Evolutionary conservation across 1,140 invertebrate genomes (phyloP), one percentile per base, ranked within the genome.

Genomic region (Druon quercuslanigerum): DNA sequence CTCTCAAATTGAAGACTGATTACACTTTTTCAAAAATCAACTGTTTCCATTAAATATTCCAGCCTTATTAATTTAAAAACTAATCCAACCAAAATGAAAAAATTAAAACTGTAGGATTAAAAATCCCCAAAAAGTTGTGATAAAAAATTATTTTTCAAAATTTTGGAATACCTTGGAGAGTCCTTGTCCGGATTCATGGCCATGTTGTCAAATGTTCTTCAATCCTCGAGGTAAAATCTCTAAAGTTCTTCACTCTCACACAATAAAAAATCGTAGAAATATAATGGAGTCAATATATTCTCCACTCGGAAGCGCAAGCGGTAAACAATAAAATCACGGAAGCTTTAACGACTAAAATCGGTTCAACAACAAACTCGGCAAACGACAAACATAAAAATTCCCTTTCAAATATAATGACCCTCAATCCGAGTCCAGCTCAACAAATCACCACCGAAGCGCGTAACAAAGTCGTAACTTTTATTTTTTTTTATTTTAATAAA

Each of bases 111-210:
- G 40, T 6, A 46, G 40, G 4, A 46, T 8, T 46, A 1, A 11
- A 46, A 46, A 46, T 46, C 8, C 5, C 7, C 7, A 46, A 9
- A 46, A 9, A 46, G 25, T 33, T 33, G 25, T 33, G 13, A 17
- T 50, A 11, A 17, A 33, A 13, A 33, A 66, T 33, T 25, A 25
- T 25, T 14, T 50, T 17, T 7, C 13, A 7, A 50, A 50, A 20
- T 33, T 73, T 75, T 74, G 13, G 4, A 75, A 54, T 90, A 91
- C 90, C 90, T 91, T 72, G 90, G 88, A 71, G 89, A 90, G 79
- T 91, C 89, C 78, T 89, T 91, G 81, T 90, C 88, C 60, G 89
- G 85, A 78, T 86, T 86, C 71, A 86, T 86, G 81, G 89, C 88
- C 89, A 90, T 90, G 50, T 51, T 66, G 57, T 40, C 5, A 12